Base-by-base conservation (phyloP, 53 echinoderm and acorn worm species). In the Crossaster papposus region DNA sequence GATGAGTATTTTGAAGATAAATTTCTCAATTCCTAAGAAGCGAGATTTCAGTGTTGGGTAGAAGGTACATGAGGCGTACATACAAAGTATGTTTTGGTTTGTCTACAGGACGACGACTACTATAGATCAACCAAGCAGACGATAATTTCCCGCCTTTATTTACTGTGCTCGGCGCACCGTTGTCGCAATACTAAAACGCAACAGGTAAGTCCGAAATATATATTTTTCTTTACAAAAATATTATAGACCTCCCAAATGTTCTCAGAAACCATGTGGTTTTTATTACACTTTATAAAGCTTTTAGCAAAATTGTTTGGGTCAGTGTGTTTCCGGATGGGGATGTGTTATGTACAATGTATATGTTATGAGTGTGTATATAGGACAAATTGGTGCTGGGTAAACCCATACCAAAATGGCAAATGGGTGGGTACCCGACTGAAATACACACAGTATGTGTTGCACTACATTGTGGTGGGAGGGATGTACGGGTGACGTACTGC, bases 71-170 rank as follows among this genome's bases (percentile, higher is more conserved):
- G 74, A 73, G 74, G 74, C 5, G 44, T 44, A 44, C 9, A 9
- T 44, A 44, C 44, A 7, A n/a, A n/a, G 74, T 32, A 73, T 73
- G 20, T 36, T 73, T 73, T 73, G 74, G 30, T 73, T 73, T 28
- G 74, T 14, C 4, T 5, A 17, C 33, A 28, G 74, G 34, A 35
- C 35, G 13, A 35, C 13, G 74, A 35, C 33, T 17, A 17, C 22
- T 18, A 2, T 3, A 35, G 10, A 10, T 36, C 35, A 34, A 32
- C 33, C 32, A 35, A 73, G 74, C 74, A 73, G 74, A 73, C 74
- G 74, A 73, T 12, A 73, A 30, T 73, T 35, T 13, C 74, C 35
- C 34, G 74, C 36, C 74, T 35, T 73, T 32, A 34, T 28, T 23
- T 23, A 28, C 4, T 4, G 24, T 68, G 68, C 68, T 0, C 28